Evolutionary conservation across 2,888 invertebrate species (phyloP), one percentile per base, ranked within the genome.

Genomic region (Danaus chrysippus): DNA sequence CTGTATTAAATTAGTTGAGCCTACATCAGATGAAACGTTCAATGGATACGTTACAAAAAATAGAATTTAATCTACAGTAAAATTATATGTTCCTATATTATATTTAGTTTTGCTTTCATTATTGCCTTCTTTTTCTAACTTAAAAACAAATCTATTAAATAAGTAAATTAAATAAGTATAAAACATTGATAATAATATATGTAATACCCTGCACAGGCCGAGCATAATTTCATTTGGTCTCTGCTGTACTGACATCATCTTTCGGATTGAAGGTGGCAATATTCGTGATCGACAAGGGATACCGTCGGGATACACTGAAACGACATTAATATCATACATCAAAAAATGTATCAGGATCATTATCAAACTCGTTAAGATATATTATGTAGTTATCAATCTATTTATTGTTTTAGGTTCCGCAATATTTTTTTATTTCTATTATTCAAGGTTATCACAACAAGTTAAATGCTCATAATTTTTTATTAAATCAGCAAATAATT

Each of bases 221-320:
- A 82, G 76, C 80, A 83, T 79, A 23, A 86, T 82, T 69, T 82
- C 79, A 55, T 75, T 82, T 0, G 59, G 61, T 2, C 78, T 68
- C 2, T 60, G 44, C 17, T 59, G 58, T 2, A 79, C 67, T 2
- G 59, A 59, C 0, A 70, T 58, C 9, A 74, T 10, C 0, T 58
- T 34, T 42, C 62, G 67, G 3, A 82, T 56, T 0, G 55, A 42
- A 5, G 49, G 12, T 8, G 82, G 80, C 61, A 83, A 54, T 42
- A 73, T 69, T n/a, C 62, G 61, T 0, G 83, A 85, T 0, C 76
- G 74, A 63, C 86, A 86, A 0, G 81, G 78, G 19, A 86, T 62
- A 0, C 85, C 86, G 0, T 49, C 65, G 0, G 79, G 76, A 52
- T 81, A 84, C 1, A 64, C 83, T 83, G 68, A 5, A 65, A 70